Conservation (phyloP, 30 jellyfish, hydroid and myxozoan genomes). For the Phacellophora camtschatica region DNA sequence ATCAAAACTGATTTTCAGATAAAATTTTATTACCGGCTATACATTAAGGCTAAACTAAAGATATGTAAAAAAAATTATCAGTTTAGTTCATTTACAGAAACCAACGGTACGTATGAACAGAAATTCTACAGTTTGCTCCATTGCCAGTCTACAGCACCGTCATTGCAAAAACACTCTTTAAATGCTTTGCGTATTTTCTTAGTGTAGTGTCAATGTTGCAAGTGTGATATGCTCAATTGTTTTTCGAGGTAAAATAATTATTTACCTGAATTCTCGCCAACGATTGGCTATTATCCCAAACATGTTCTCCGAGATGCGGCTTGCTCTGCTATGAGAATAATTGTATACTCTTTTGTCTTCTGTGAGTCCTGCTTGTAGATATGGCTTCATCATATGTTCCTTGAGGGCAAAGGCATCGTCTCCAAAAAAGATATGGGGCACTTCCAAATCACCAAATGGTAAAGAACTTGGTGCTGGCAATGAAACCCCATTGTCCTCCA, state of each 20-base stretch:
- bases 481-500: too few species aligned
- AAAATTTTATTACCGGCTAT: too few species aligned
- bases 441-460: constrained; percentile 14
- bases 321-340: constrained; percentile 59
- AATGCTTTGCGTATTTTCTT: too few species aligned
- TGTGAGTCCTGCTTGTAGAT: constrained; percentile 58
- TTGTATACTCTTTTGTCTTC: constrained; percentile 49
- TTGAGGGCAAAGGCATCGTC: constrained; percentile 80
- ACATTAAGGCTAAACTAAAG: too few species aligned
- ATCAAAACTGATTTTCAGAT: too few species aligned
- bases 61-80: too few species aligned
- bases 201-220: background rate
- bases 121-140: too few species aligned
- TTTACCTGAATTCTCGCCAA: background rate
- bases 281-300: constrained; percentile 54
- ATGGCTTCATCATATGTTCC: constrained; percentile 57
- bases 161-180: too few species aligned
- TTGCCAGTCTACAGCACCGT: too few species aligned
- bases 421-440: constrained; percentile 57
- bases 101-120: too few species aligned
- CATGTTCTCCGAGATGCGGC: constrained; percentile 57
- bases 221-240: background rate
- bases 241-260: background rate
- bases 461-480: too few species aligned
- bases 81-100: too few species aligned